Evolutionary conservation across 1,140 invertebrate genomes (phyloP).

Genomic region (Apis cerana): DNA sequence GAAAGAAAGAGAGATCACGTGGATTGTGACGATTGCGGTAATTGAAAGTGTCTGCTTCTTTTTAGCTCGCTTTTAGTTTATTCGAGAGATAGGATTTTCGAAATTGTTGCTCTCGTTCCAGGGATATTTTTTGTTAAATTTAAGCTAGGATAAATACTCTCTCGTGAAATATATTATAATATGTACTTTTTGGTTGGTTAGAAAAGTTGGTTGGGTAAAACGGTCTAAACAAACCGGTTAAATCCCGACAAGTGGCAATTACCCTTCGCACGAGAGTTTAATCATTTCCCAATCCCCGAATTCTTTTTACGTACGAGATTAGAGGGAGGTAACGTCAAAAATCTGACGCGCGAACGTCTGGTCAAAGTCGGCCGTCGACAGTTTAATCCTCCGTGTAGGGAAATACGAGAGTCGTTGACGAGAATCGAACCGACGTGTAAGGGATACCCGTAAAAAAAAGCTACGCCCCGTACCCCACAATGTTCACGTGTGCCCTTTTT

Average conservation of each 20-base stretch:
- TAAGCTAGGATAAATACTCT: too few species aligned
- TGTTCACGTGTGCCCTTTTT: constrained; percentile 61
- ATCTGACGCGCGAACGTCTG: constrained; percentile 12
- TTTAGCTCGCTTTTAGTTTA: too few species aligned
- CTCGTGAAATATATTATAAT: too few species aligned
- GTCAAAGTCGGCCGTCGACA: constrained; percentile 45
- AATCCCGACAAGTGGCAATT: not conserved
- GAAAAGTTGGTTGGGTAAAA: not conserved
- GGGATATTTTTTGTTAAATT: too few species aligned
- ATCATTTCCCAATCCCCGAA: not conserved
- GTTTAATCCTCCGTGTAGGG: constrained; percentile 70
- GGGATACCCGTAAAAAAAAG: constrained; percentile 62
- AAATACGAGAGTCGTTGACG: constrained; percentile 63
- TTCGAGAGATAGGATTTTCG: too few species aligned
- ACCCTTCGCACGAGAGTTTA: not conserved
- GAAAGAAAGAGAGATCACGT: too few species aligned
- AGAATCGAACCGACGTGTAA: constrained; percentile 69
- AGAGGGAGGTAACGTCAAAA: not conserved
- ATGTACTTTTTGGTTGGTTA: too few species aligned
- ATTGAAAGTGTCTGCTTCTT: too few species aligned
- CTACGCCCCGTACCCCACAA: constrained; percentile 25
- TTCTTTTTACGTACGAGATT: not conserved
- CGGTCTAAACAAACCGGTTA: not conserved
- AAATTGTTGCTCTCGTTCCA: too few species aligned
- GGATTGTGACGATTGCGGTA: too few species aligned